These are phyloP conservation scores for Alouatta palliata DNA, from an alignment of 2,113 vertebrate species.

Conservation along the genomic window DNA sequence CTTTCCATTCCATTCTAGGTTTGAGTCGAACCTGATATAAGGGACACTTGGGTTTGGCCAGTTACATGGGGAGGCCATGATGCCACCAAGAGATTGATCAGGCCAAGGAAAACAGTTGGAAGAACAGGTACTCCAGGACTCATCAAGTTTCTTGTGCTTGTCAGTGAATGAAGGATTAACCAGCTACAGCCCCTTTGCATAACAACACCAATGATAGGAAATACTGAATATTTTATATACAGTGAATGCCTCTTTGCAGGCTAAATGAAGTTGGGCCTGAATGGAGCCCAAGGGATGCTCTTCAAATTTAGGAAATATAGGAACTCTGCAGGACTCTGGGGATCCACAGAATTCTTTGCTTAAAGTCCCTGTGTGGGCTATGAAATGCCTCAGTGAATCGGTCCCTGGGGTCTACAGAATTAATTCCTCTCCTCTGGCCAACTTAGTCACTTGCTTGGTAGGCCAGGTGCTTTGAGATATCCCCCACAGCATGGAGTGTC, in stretches of 20 bases:
- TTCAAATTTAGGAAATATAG: neutral
- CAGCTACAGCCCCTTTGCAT: too few species aligned
- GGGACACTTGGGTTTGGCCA: neutral
- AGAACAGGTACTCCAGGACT: neutral
- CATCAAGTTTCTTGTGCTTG: neutral
- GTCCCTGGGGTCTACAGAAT: neutral
- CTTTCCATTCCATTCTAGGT: neutral
- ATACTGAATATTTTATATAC: neutral
- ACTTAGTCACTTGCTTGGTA: neutral
- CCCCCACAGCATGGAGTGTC: neutral
- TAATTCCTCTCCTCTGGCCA: neutral
- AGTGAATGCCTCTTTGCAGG: neutral
- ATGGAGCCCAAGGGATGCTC: neutral
- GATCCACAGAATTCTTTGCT: neutral
- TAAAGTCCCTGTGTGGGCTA: neutral
- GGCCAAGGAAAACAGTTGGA: neutral
- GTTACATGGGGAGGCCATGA: neutral
- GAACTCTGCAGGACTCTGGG: neutral
- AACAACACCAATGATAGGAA: fast-evolving
- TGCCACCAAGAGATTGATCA: neutral
- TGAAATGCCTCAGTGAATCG: neutral
- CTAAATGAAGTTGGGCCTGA: neutral
- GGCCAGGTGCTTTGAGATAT: neutral
- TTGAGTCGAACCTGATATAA: neutral
- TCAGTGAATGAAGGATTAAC: neutral